Evolutionary conservation across 2,888 invertebrate species (phyloP), one percentile per base, ranked within the genome.

Genomic region (Nymphalis urticae): DNA sequence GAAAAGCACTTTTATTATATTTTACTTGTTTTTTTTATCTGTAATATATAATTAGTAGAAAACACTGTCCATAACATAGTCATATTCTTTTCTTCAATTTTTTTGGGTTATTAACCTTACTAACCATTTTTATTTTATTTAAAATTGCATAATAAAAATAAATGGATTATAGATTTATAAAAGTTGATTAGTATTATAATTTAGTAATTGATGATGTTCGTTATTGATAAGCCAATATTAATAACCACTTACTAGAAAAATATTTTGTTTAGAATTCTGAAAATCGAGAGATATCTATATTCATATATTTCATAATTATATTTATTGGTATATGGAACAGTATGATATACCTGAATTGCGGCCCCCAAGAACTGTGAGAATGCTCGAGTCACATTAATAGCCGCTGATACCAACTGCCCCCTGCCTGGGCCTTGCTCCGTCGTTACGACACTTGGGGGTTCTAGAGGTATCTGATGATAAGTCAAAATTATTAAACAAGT

Each of bases 351-450:
- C 94, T 96, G 95, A 80, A 96, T 94, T 66, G 96, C 96, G 79
- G 95, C 95, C 77, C 96, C 96, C 79, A 96, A 93, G 87, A 96
- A 96, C 85, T 95, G 95, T 71, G 96, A 95, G 83, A 96, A 96
- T 2, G 96, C 95, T 84, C 95, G 94, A 42, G 96, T 96, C 72
- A 96, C 96, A 78, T 96, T 96, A 75, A 96, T 95, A 69, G 96
- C 96, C 21, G 96, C 95, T 66, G 94, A 95, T 62, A 96, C 94
- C 69, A 96, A 93, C 83, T 92, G 91, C 50, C 91, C 91, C 63
- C 92, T 78, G 1, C 90, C 91, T 1, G 92, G 88, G 1, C 81
- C 74, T 76, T 88, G 88, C 62, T 87, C 85, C 56, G 88, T 75
- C 51, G 86, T 79, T 70, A 89, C 89, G 47, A 85, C 84, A 74